Percentiles rank a stretch among this genome's conserved stretches.
phyloP scores from a whole-genome alignment of 2,888 invertebrate genomes.

The Melipona beecheii region DNA sequence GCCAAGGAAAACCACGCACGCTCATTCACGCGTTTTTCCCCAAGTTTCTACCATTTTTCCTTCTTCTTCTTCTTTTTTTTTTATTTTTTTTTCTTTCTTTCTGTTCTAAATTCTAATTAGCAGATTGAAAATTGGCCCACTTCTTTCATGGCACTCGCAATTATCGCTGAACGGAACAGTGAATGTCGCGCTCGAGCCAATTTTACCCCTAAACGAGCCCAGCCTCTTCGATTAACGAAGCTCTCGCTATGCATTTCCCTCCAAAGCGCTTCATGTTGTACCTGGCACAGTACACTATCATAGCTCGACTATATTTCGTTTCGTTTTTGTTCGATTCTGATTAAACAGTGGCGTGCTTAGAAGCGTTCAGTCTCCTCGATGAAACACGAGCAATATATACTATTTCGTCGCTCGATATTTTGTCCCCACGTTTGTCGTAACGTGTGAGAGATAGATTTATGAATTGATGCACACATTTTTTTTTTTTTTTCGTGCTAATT shows the following conservation, averaged over 20 bases:
- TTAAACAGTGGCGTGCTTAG: constrained; percentile 59
- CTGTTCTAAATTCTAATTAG: constrained; percentile 56
- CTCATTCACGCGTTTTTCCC: constrained; percentile 12
- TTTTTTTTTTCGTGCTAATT: background rate
- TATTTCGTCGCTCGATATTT: constrained; percentile 22
- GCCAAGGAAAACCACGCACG: constrained; percentile 22
- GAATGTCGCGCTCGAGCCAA: constrained; percentile 10
- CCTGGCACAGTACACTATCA: constrained; percentile 14
- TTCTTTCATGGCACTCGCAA: constrained; percentile 45
- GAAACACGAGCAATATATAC: constrained; percentile 54
- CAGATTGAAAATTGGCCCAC: constrained; percentile 70
- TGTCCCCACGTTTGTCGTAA: background rate
- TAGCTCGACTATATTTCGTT: constrained; percentile 42
- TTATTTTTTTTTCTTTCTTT: background rate
- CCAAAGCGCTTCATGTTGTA: constrained; percentile 16
- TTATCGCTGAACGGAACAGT: background rate
- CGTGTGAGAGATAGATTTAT: constrained; percentile 41
- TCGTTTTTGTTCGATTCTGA: constrained; percentile 59
- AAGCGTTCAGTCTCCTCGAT: constrained; percentile 67
- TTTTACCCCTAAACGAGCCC: background rate
- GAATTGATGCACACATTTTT: constrained; percentile 30
- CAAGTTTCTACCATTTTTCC: constrained; percentile 27
- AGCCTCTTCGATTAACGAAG: background rate
- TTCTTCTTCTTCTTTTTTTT: no score
- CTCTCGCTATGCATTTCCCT: background rate